These are phyloP conservation scores for Zele albiditarsus DNA, from an alignment of 2,888 invertebrate species.

Conservation along the genomic window DNA sequence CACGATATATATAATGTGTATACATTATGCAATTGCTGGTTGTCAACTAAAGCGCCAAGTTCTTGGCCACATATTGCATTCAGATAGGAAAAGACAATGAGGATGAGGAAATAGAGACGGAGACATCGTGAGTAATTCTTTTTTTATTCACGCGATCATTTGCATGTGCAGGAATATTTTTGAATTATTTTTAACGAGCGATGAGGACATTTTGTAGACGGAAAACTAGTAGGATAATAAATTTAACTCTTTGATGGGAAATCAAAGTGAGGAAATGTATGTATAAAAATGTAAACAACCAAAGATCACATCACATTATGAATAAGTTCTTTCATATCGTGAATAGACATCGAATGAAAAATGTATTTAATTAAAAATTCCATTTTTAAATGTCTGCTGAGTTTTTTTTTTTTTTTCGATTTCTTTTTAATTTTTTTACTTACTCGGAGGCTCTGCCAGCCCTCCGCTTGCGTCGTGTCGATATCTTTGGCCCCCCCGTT, in stretches of 20 bases:
- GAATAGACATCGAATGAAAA: slow-evolving; percentile 23
- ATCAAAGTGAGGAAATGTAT: background rate
- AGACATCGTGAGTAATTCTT: background rate
- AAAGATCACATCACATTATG: slow-evolving; percentile 10
- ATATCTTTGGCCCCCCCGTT: slow-evolving; percentile 77
- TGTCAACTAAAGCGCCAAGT: slow-evolving; percentile 35
- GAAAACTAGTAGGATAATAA: slow-evolving; percentile 21
- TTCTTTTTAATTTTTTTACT: slow-evolving; percentile 62
- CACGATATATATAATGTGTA: slow-evolving; percentile 30
- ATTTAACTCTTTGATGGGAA: background rate
- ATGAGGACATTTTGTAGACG: background rate
- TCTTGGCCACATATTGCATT: slow-evolving; percentile 9
- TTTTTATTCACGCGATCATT: background rate
- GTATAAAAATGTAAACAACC: background rate
- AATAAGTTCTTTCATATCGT: background rate
- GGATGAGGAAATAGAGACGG: background rate
- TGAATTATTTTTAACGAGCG: background rate
- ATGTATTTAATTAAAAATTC: slow-evolving; percentile 31
- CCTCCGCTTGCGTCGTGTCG: slow-evolving; percentile 74
- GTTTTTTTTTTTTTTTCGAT: slow-evolving; percentile 45
- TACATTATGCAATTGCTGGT: slow-evolving; percentile 47
- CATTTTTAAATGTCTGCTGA: slow-evolving; percentile 40
- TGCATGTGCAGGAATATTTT: background rate
- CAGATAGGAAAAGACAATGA: background rate
- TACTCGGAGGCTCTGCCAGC: slow-evolving; percentile 73